These are phyloP conservation scores for Rattus norvegicus DNA, from an alignment of 2,113 vertebrate species.

Conservation along the genomic window DNA sequence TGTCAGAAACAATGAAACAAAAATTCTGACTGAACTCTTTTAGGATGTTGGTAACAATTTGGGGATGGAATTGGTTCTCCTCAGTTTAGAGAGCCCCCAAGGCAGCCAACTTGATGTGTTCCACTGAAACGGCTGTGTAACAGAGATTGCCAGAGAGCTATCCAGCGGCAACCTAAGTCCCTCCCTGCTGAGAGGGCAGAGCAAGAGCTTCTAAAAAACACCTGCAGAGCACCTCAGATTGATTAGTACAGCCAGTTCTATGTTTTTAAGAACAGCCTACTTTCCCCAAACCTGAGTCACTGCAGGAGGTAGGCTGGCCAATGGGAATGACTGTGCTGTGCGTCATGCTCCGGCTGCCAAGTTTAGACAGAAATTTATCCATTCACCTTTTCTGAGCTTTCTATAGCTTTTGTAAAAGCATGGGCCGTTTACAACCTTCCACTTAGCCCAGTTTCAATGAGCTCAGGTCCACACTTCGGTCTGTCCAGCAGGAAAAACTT, in stretches of 20 bases:
- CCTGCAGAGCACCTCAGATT: background rate
- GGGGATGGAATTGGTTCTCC: background rate
- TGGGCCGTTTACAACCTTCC: background rate
- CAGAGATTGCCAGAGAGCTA: background rate
- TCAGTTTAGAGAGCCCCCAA: background rate
- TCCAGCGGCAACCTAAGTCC: background rate
- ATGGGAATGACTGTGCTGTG: slow-evolving; percentile 48
- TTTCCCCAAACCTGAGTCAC: slow-evolving; percentile 30
- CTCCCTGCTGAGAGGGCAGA: background rate
- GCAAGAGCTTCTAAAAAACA: background rate
- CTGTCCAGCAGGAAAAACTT: background rate
- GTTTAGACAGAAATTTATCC: background rate
- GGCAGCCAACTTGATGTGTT: slow-evolving; percentile 1
- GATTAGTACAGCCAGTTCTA: background rate
- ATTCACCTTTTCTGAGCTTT: slow-evolving; percentile 42
- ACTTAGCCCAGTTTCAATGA: background rate
- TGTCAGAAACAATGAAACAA: slow-evolving; percentile 34
- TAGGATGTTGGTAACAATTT: background rate
- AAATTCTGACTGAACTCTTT: background rate
- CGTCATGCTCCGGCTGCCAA: slow-evolving; percentile 38
- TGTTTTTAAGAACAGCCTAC: background rate
- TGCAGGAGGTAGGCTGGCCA: slow-evolving; percentile 39
- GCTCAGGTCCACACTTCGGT: background rate
- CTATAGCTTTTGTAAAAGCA: background rate
- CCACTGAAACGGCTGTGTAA: background rate